Evolutionary conservation across 2,113 vertebrate genomes (phyloP).

Genomic region (Entelurus aequoreus): DNA sequence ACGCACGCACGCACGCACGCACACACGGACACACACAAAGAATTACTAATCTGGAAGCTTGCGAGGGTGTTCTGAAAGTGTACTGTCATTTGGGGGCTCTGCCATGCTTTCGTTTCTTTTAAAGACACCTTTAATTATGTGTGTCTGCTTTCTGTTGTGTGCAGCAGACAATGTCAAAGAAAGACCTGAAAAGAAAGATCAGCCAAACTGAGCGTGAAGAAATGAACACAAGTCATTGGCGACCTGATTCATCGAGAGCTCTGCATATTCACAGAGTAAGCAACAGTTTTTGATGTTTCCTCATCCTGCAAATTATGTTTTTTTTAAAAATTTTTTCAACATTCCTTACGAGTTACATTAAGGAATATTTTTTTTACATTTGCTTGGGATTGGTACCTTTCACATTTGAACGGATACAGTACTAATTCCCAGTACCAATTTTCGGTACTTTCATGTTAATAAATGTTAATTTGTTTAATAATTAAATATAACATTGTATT

Average conservation of each 20-base stretch:
- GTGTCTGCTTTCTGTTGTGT: slow-evolving; percentile 38
- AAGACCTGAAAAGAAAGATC: slow-evolving; percentile 41
- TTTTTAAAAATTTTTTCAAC: no score
- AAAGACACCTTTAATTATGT: slow-evolving; percentile 58
- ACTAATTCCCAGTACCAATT: no score
- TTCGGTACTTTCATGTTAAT: no score
- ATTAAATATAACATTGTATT: no score
- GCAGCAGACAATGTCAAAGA: slow-evolving; percentile 43
- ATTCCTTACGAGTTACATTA: no score
- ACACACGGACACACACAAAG: slow-evolving; percentile 24
- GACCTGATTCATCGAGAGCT: no score
- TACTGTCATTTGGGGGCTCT: slow-evolving; percentile 54
- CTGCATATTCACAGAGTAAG: neutral
- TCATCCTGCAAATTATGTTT: no score
- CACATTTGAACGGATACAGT: no score
- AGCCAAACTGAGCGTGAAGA: slow-evolving; percentile 12
- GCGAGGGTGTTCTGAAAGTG: slow-evolving; percentile 44
- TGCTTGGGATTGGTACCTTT: no score
- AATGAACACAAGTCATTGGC: neutral
- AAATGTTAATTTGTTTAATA: no score
- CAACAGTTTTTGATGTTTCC: neutral
- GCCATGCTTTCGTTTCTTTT: slow-evolving; percentile 52
- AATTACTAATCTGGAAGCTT: slow-evolving; percentile 50
- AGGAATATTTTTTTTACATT: no score
- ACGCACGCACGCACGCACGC: no score